phyloP scores from a whole-genome alignment of 2,888 invertebrate species.

The Acleris emargana region DNA sequence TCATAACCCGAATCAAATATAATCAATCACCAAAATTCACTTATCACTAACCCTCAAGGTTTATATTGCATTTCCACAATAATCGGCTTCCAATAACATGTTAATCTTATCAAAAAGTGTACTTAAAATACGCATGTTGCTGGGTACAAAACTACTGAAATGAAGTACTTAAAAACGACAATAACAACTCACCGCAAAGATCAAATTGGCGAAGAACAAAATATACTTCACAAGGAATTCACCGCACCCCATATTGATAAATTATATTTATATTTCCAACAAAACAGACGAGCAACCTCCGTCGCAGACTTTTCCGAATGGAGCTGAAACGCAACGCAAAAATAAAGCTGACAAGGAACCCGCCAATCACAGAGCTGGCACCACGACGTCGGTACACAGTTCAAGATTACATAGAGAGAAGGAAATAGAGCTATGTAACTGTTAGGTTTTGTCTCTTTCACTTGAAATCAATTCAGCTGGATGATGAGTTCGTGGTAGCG shows the following conservation, averaged over 20 bases:
- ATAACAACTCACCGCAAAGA: slow-evolving; percentile 88
- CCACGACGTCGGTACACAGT: background rate
- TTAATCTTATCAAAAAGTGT: no score
- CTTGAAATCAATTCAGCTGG: no score
- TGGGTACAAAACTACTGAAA: background rate
- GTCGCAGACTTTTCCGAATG: slow-evolving; percentile 37
- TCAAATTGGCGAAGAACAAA: slow-evolving; percentile 89
- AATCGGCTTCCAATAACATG: no score
- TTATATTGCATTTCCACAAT: no score
- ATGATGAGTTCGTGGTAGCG: no score
- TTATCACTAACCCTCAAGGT: no score
- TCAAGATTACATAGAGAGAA: no score
- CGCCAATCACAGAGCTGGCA: background rate
- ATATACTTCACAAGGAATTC: slow-evolving; percentile 90
- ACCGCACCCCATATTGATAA: slow-evolving; percentile 85
- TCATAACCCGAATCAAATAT: no score
- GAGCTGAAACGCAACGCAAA: slow-evolving; percentile 13
- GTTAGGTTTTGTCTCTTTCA: no score
- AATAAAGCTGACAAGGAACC: background rate
- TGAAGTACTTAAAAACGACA: background rate
- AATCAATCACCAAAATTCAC: no score
- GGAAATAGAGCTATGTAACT: no score
- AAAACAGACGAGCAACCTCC: slow-evolving; percentile 35
- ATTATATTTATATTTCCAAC: slow-evolving; percentile 21
- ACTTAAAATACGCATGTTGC: no score